Percentiles rank a stretch among this genome's conserved stretches.
These are phyloP conservation scores for Lasioglossum malachurum DNA, from an alignment of 2,888 invertebrate genomes.

Conservation along the genomic window DNA sequence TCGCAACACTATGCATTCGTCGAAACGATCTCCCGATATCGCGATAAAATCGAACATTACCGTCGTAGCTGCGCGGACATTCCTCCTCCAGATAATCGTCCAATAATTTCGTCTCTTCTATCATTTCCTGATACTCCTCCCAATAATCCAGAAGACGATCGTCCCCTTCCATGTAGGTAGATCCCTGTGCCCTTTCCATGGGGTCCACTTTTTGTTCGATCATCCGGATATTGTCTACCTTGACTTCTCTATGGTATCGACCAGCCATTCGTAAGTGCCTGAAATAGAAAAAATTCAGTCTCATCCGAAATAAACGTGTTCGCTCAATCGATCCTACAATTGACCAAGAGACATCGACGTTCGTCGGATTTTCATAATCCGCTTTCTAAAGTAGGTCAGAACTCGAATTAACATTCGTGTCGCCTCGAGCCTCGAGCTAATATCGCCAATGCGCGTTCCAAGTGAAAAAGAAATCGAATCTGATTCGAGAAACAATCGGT, in stretches of 20 bases:
- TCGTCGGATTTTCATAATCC: conserved; percentile 23
- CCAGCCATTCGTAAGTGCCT: conserved; percentile 9
- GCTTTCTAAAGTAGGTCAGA: conserved; percentile 40
- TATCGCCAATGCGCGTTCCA: background rate
- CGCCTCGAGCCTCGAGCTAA: conserved; percentile 23
- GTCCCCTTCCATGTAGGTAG: conserved; percentile 80
- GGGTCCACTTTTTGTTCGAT: conserved; percentile 32
- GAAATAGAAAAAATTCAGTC: background rate
- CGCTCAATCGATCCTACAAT: background rate
- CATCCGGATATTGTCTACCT: background rate
- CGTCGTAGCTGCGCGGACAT: conserved; percentile 84
- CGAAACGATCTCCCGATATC: background rate
- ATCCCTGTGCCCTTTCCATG: conserved; percentile 79
- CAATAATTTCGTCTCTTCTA: conserved; percentile 86
- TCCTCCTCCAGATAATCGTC: conserved; percentile 88
- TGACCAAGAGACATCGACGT: background rate
- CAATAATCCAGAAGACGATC: conserved; percentile 88
- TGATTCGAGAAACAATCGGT: background rate
- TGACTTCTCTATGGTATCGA: conserved; percentile 2
- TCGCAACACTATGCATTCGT: no score
- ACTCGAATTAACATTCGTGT: conserved; percentile 48
- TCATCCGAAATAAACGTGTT: background rate
- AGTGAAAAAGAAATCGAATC: background rate
- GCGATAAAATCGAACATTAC: conserved; percentile 58
- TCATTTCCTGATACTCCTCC: conserved; percentile 89